phyloP scores from a whole-genome alignment of 1,140 invertebrate species.

The Microplitis demolitor region DNA sequence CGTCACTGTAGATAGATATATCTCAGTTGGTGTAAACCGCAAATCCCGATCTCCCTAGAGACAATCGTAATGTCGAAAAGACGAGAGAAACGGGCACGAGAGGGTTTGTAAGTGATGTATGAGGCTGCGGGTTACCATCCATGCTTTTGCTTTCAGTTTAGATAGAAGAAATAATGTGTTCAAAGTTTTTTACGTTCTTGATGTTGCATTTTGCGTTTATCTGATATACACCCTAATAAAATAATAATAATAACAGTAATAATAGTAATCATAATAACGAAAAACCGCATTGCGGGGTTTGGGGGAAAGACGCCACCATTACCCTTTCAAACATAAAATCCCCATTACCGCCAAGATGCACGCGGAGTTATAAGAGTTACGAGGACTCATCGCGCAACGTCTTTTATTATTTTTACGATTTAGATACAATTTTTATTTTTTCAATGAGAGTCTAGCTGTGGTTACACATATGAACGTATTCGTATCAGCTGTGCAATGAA shows the following conservation, averaged over 20 bases:
- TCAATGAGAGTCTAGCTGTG: not conserved
- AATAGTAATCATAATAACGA: slow-evolving; percentile 7
- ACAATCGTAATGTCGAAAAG: not conserved
- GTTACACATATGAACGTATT: not conserved
- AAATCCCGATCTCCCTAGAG: not conserved
- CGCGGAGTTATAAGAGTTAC: slow-evolving; percentile 41
- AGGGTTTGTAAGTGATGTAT: slow-evolving; percentile 25
- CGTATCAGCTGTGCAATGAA: not conserved
- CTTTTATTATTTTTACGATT: slow-evolving; percentile 35
- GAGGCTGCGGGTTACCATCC: slow-evolving; percentile 1
- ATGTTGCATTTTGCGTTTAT: not conserved
- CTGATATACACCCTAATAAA: not conserved
- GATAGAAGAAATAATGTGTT: not conserved
- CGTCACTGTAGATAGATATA: not conserved
- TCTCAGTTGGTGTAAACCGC: slow-evolving; percentile 1
- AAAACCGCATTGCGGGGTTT: slow-evolving; percentile 28
- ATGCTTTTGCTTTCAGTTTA: not conserved
- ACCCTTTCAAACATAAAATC: slow-evolving; percentile 49
- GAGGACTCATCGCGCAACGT: slow-evolving; percentile 17
- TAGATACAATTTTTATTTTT: slow-evolving; percentile 44
- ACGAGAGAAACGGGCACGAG: slow-evolving; percentile 3
- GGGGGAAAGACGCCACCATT: slow-evolving; percentile 27
- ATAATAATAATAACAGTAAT: not conserved
- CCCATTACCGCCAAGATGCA: slow-evolving; percentile 47
- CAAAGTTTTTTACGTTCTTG: not conserved